Evolutionary conservation across 2,888 invertebrate species (phyloP).

Genomic region (Tachina lurida): DNA sequence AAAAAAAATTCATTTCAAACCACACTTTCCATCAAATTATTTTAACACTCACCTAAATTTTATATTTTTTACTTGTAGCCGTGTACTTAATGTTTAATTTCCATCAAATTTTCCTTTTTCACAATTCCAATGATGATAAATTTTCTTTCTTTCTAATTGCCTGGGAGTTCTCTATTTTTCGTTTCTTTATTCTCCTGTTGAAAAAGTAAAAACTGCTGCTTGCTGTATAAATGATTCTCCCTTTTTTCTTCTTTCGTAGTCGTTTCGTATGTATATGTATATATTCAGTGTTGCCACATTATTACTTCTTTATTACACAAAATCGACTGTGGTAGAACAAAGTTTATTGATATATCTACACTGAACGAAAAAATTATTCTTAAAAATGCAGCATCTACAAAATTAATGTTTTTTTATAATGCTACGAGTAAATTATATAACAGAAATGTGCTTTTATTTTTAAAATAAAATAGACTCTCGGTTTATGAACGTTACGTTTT

Average conservation of each 20-base stretch:
- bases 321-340: background rate
- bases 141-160: conserved; percentile 61
- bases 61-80: conserved; percentile 53
- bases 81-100: conserved; percentile 31
- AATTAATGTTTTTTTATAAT: no score
- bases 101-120: conserved; percentile 46
- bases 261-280: conserved; percentile 73
- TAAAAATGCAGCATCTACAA: no score
- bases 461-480: no score
- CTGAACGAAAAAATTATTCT: no score
- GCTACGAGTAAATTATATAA: no score
- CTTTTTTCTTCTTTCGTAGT: conserved; percentile 65
- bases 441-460: no score
- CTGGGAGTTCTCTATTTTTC: conserved; percentile 66
- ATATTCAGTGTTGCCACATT: conserved; percentile 67
- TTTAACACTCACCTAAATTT: conserved; percentile 58
- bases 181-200: conserved; percentile 68
- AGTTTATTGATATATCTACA: background rate
- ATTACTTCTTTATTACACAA: conserved; percentile 4
- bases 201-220: conserved; percentile 68
- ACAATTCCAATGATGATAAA: conserved; percentile 55
- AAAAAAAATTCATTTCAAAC: conserved; percentile 42
- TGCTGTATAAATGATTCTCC: conserved; percentile 68
- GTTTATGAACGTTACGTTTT: no score
- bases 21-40: conserved; percentile 22